Conservation (phyloP, 1,140 invertebrate species). For the Stenopsyche tienmushanensis region DNA sequence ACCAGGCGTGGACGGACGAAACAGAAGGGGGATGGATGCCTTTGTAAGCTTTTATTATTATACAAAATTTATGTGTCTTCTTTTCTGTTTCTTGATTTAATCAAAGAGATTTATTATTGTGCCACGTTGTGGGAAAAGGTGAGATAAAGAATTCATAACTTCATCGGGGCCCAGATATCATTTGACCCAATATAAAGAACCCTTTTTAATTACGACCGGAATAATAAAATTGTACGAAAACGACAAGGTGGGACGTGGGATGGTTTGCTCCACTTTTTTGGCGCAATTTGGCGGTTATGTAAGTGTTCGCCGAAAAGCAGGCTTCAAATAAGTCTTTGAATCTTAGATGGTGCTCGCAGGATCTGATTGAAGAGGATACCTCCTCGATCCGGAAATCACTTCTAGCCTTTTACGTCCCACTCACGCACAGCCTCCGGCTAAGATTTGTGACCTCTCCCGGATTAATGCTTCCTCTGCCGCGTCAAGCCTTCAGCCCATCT, state of each 20-base stretch:
- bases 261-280: too few relatives aligned
- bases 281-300: too few relatives aligned
- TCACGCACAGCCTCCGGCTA: background rate
- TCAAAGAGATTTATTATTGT: conserved; percentile 40
- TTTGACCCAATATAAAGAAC: conserved; percentile 28
- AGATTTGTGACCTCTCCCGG: conserved; percentile 12
- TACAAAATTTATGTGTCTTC: conserved; percentile 41
- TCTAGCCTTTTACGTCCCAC: conserved; percentile 5
- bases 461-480: conserved; percentile 5
- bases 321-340: background rate
- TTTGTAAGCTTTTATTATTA: conserved; percentile 39
- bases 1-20: background rate
- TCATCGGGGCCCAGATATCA: conserved; percentile 24
- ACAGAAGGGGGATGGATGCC: background rate
- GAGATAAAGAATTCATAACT: conserved; percentile 33
- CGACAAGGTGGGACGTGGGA: too few relatives aligned
- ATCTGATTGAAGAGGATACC: conserved; percentile 13
- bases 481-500: conserved; percentile 4
- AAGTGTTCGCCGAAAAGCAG: too few relatives aligned
- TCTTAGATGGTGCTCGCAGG: background rate
- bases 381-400: conserved; percentile 8
- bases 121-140: conserved; percentile 26
- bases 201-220: conserved; percentile 31
- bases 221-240: too few relatives aligned
- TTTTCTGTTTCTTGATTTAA: conserved; percentile 42